Evolutionary conservation across 2,113 vertebrate genomes (phyloP).

Genomic region (Muntiacus reevesi): DNA sequence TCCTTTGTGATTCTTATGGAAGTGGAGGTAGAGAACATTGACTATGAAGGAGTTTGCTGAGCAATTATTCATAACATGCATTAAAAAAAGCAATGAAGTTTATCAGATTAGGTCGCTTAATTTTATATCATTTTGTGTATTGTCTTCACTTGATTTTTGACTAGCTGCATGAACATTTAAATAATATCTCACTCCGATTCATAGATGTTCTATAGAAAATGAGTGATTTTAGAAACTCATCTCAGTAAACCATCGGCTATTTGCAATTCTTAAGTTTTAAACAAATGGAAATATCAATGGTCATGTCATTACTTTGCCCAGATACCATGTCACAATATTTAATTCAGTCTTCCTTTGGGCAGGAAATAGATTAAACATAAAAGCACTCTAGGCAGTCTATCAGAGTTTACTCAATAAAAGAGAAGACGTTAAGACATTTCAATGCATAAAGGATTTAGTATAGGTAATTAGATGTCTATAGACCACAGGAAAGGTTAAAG

Average conservation of each 20-base stretch:
- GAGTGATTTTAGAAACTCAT: neutral
- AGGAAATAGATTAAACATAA: neutral
- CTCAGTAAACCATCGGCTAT: neutral
- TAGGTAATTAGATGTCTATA: neutral
- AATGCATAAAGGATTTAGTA: neutral
- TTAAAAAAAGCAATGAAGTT: neutral
- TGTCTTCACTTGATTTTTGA: neutral
- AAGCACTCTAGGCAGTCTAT: neutral
- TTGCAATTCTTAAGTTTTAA: neutral
- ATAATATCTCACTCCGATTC: neutral
- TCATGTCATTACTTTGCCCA: neutral
- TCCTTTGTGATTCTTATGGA: neutral
- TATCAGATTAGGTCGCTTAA: conserved; percentile 26
- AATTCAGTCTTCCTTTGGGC: neutral
- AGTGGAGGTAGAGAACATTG: too few species aligned
- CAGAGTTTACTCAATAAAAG: neutral
- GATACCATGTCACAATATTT: neutral
- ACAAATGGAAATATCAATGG: neutral
- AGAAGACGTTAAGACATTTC: neutral
- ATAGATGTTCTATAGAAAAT: neutral
- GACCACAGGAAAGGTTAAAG: neutral
- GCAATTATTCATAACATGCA: neutral
- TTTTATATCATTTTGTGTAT: neutral
- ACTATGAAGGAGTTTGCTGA: neutral
- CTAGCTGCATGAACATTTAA: neutral